Evolutionary conservation across 2,113 vertebrate species (phyloP).

Genomic region (Campylomormyrus tamandua): DNA sequence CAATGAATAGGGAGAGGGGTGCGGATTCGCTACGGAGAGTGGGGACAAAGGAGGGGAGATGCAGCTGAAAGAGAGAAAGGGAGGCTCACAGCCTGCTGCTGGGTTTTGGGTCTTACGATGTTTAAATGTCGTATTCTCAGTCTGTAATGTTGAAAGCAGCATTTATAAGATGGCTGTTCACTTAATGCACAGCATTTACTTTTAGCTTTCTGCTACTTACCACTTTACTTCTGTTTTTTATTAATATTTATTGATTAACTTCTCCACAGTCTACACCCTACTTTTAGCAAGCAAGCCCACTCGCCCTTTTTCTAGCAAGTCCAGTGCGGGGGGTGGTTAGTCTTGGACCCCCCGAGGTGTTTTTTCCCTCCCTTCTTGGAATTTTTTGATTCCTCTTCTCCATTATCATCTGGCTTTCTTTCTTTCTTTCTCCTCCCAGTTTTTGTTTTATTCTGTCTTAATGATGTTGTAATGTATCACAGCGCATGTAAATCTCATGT

Average conservation of each 20-base stretch:
- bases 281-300: not conserved
- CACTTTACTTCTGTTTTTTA: not conserved
- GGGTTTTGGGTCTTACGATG: not conserved
- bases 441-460: not conserved
- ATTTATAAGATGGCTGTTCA: not conserved
- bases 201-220: not conserved
- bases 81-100: not conserved
- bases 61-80: not conserved
- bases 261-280: not conserved
- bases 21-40: slow-evolving; percentile 20
- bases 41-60: slow-evolving; percentile 22
- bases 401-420: not conserved
- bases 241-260: not conserved
- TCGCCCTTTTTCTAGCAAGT: not conserved
- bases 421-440: not conserved
- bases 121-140: not conserved
- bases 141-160: not conserved
- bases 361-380: not conserved
- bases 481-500: too few relatives aligned
- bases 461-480: not conserved
- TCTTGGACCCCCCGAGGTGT: not conserved
- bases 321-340: too few relatives aligned
- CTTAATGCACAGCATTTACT: not conserved
- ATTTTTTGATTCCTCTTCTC: not conserved
- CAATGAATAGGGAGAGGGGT: not conserved